Evolutionary conservation across 1,140 invertebrate genomes (phyloP).

Genomic region (Linepithema humile): DNA sequence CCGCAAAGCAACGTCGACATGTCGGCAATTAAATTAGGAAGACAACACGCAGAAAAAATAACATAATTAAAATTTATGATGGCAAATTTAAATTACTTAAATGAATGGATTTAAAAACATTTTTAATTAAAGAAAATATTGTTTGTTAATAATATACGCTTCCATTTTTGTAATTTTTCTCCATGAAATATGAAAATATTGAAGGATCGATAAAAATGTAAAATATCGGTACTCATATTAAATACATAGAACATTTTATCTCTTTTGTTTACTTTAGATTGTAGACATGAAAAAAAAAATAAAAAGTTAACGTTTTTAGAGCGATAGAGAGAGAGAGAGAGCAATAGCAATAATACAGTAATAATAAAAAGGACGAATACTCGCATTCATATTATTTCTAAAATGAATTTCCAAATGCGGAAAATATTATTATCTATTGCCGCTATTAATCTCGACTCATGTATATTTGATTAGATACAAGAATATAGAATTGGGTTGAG

Average conservation of each 20-base stretch:
- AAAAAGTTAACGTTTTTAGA: too few relatives aligned
- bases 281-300: too few relatives aligned
- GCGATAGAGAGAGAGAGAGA: too few relatives aligned
- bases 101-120: too few relatives aligned
- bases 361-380: not conserved
- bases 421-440: slow-evolving; percentile 17
- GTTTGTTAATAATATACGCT: not conserved
- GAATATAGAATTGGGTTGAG: slow-evolving; percentile 44
- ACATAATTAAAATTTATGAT: slow-evolving; percentile 10
- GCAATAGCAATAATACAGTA: too few relatives aligned
- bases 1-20: slow-evolving; percentile 24
- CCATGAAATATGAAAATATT: not conserved
- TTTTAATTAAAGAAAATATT: not conserved
- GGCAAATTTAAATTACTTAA: not conserved
- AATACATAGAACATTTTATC: not conserved
- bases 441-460: slow-evolving; percentile 25
- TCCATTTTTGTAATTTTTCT: not conserved
- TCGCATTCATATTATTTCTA: not conserved
- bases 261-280: too few relatives aligned
- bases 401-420: not conserved
- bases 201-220: not conserved
- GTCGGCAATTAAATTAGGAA: slow-evolving; percentile 12
- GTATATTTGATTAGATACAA: slow-evolving; percentile 29
- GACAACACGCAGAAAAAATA: not conserved
- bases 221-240: not conserved